Base-by-base conservation (phyloP, 2,888 invertebrate species). In the Hololepta plana region DNA sequence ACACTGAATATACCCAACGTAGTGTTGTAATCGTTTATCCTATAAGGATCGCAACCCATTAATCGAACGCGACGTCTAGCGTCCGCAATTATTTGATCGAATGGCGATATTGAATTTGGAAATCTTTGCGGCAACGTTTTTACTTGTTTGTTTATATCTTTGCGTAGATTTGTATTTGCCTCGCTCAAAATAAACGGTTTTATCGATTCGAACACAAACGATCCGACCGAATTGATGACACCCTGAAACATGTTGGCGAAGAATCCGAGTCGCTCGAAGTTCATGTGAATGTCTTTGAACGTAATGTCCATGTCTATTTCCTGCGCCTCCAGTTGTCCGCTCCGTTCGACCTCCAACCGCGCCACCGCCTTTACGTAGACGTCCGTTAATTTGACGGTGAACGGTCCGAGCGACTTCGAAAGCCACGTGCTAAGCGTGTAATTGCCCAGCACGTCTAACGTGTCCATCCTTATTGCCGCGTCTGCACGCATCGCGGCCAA, bases 81-180 rank as follows among this genome's bases (percentile, higher is more conserved):
- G 43, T 80, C 75, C 1, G 76, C 69, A 20, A 88, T 66, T 3
- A 77, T 70, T 64, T 81, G 77, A 45, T 88, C 87, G 31, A 85
- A 59, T 0, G 85, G 85, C 8, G 82, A 74, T 39, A 85, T 77
- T 0, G 84, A 84, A 47, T 84, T 84, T 0, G 84, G 81, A 42
- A 85, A 74, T 30, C 67, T 69, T 41, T 76, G 71, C 8, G 76
- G 68, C 8, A 79, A 17, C 7, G n/a, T 17, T 17, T n/a, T 30
- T 6, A 26, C 62, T 46, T 79, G 69, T 8, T 66, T 61, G 46
- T 87, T 79, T 2, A 87, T 70, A 47, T 75, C 74, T 2, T 58
- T 62, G 36, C 79, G 64, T 1, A 80, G 60, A 45, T 76, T 74
- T 1, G 66, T 64, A 43, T 84, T 81, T 1, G 79, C 76, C 53